phyloP scores from a whole-genome alignment of 2,888 invertebrate species.

The Lymantria dispar region DNA sequence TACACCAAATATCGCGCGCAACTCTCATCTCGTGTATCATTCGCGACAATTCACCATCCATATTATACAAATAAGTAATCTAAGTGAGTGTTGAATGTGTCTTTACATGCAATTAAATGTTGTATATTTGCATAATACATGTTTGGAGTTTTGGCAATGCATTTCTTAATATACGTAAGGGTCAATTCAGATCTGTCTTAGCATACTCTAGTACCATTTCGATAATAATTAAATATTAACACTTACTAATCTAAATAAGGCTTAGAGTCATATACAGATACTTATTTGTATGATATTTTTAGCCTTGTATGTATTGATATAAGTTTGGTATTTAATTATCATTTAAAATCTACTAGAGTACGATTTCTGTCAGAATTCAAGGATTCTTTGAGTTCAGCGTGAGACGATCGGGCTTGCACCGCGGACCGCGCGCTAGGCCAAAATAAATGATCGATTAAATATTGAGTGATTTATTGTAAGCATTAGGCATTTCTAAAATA shows the following conservation, averaged over 20 bases:
- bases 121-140: conserved; percentile 66
- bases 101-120: conserved; percentile 72
- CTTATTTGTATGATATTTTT: too few relatives aligned
- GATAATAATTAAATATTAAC: too few relatives aligned
- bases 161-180: conserved; percentile 77
- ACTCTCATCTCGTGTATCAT: conserved; percentile 31
- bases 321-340: too few relatives aligned
- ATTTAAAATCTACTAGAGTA: too few relatives aligned
- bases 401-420: conserved; percentile 73
- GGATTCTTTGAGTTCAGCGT: conserved; percentile 54
- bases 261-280: too few relatives aligned
- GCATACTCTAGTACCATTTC: too few relatives aligned
- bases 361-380: too few relatives aligned
- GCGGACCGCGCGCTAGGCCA: conserved; percentile 73
- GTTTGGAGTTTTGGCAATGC: conserved; percentile 71
- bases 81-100: conserved; percentile 35
- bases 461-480: conserved; percentile 58
- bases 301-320: too few relatives aligned
- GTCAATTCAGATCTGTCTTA: too few relatives aligned
- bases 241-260: too few relatives aligned
- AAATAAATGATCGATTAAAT: conserved; percentile 50
- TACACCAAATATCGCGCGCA: conserved; percentile 36
- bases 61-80: conserved; percentile 54
- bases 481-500: conserved; percentile 62
- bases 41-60: conserved; percentile 45